Evolutionary conservation across 2,113 vertebrate genomes (phyloP), one percentile per base, ranked within the genome.

Genomic region (Gallinago jamesoni): DNA sequence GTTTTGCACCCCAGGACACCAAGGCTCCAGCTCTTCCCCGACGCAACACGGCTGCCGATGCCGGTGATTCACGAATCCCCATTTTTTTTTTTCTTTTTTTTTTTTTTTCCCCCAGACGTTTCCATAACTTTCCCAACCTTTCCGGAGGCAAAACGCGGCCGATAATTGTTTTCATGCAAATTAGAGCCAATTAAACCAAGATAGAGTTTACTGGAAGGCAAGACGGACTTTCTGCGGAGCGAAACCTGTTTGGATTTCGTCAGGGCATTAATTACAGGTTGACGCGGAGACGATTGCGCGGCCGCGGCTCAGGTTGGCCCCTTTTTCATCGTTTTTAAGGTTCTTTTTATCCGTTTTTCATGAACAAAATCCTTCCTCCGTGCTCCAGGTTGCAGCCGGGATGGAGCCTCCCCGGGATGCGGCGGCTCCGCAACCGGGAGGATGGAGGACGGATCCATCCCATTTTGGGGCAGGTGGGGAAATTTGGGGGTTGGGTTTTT

Each of bases 111-210:
- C 15, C 82, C 82, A 72, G 57, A 73, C 69, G 50, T n/a, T 91
- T 93, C 93, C 93, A 93, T 69, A 41, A 67, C 89, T 95, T 94
- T 92, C 94, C 93, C 87, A 92, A 94, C 81, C 39, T 69, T 45
- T 89, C 93, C 82, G 64, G 66, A 77, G 85, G 69, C 81, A 66
- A 73, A 94, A 85, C 45, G 43, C 37, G 2, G 74, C 45, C 24
- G 20, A 20, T 94, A 87, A 96, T 96, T 96, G 74, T 92, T 60
- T 80, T 91, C 62, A 72, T 86, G 89, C 85, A 92, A 95, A 91
- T 93, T 56, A 84, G 27, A 52, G 50, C 57, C 83, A 81, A 94
- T 97, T 96, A 93, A 77, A 81, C 27, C 37, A 17, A 59, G 82
- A 24, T 5, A 19, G 82, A 74, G 67, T 79, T 89, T 79, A 78